phyloP scores from a whole-genome alignment of 2,888 invertebrate genomes.

The Tetragonula carbonaria region DNA sequence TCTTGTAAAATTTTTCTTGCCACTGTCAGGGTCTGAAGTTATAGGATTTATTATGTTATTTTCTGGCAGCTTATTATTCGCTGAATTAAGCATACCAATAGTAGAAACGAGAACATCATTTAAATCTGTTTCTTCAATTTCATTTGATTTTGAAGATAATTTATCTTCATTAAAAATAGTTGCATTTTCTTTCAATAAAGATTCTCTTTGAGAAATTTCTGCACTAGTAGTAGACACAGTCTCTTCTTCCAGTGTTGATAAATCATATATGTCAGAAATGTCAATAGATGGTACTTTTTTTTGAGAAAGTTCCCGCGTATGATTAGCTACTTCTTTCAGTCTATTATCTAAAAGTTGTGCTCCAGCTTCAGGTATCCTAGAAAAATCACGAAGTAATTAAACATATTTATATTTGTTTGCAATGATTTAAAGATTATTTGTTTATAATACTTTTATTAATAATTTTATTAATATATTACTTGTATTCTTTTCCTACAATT shows the following conservation, averaged over 20 bases:
- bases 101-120: neutral
- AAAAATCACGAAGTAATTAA: constrained; percentile 9
- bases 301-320: constrained; percentile 76
- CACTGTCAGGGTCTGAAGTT: neutral
- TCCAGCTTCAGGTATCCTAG: constrained; percentile 79
- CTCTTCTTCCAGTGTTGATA: constrained; percentile 16
- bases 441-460: neutral
- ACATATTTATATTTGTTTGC: neutral
- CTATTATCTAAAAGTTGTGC: constrained; percentile 77
- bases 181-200: constrained; percentile 24
- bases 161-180: constrained; percentile 2
- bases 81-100: neutral
- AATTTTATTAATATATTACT: constrained; percentile 71
- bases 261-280: constrained; percentile 42
- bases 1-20: neutral
- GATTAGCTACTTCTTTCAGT: constrained; percentile 79
- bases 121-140: constrained; percentile 4
- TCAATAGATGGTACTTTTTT: constrained; percentile 67
- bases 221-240: constrained; percentile 6
- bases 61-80: constrained; percentile 8
- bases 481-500: constrained; percentile 78
- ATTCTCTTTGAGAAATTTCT: constrained; percentile 7
- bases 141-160: neutral
- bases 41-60: neutral
- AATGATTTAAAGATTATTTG: neutral